Evolutionary conservation across 2,797 vertebrate genomes (phyloP).

Genomic region (Typhlichthys subterraneus): DNA sequence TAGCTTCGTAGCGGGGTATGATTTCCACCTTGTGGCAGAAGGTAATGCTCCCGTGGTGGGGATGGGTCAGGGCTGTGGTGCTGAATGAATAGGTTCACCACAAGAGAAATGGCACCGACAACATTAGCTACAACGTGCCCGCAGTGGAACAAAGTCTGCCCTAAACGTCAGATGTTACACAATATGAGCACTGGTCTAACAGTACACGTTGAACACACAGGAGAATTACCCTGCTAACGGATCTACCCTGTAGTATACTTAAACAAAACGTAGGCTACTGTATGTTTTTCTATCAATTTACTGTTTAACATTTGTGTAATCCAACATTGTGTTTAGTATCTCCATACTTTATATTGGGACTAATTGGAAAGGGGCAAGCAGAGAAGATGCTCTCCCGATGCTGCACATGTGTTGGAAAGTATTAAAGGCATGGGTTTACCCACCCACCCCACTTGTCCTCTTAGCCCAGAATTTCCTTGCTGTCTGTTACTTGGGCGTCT

Average conservation of each 20-base stretch:
- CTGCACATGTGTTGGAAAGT: constrained; percentile 70
- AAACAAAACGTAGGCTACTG: constrained; percentile 18
- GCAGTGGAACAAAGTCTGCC: constrained; percentile 70
- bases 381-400: constrained; percentile 34
- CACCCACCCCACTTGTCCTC: constrained; percentile 26
- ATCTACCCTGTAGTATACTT: not conserved
- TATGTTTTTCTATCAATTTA: constrained; percentile 57
- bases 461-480: constrained; percentile 62
- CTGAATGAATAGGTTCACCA: constrained; percentile 65
- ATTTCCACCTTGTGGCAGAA: constrained; percentile 65
- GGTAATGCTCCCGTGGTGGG: constrained; percentile 34
- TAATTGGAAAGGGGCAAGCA: constrained; percentile 65
- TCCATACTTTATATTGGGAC: constrained; percentile 58
- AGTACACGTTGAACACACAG: not conserved
- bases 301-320: constrained; percentile 70
- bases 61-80: constrained; percentile 8
- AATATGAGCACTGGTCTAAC: constrained; percentile 40
- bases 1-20: constrained; percentile 46
- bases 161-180: constrained; percentile 62
- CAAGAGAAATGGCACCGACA: constrained; percentile 62
- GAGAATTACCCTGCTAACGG: not conserved
- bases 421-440: constrained; percentile 58
- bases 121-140: constrained; percentile 50
- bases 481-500: constrained; percentile 45
- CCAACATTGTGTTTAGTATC: constrained; percentile 36